Evolutionary conservation across 2,113 vertebrate genomes (phyloP).

Genomic region (Tachuris rubrigastra): DNA sequence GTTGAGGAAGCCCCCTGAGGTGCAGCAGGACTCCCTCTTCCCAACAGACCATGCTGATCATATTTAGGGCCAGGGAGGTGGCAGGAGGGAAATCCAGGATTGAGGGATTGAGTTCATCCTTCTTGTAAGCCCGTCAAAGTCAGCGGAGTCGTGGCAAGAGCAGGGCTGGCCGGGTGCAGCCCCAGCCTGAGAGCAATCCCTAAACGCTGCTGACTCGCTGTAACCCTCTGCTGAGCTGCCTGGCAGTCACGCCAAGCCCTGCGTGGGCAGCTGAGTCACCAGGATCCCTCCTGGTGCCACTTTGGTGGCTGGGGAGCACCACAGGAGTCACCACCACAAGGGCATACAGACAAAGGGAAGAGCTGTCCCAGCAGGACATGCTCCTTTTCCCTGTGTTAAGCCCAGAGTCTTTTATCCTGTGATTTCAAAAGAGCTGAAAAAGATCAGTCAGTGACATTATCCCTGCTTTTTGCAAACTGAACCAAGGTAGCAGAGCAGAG

Average conservation of each 20-base stretch:
- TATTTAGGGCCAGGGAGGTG: background rate
- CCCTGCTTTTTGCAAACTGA: background rate
- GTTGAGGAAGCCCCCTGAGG: background rate
- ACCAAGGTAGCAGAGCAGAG: background rate
- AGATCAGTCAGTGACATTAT: background rate
- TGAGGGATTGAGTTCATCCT: constrained; percentile 56
- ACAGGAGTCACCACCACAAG: background rate
- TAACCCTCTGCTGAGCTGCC: constrained; percentile 2
- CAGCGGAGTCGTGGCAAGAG: fast-evolving
- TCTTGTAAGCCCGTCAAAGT: constrained; percentile 15
- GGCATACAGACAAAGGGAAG: background rate
- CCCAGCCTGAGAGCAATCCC: background rate
- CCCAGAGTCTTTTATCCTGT: background rate
- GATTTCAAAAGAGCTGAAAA: background rate
- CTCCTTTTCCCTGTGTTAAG: background rate
- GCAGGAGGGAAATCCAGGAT: constrained; percentile 45
- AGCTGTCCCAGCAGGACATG: background rate
- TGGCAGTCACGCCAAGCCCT: fast-evolving
- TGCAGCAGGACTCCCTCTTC: background rate
- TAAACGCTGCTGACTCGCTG: background rate
- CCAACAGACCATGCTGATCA: fast-evolving
- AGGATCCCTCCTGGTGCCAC: background rate
- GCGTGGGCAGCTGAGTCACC: background rate
- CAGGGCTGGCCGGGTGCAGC: background rate
- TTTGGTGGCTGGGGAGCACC: background rate